Conservation (phyloP, 2,888 invertebrate species). For the Timandra comae region DNA sequence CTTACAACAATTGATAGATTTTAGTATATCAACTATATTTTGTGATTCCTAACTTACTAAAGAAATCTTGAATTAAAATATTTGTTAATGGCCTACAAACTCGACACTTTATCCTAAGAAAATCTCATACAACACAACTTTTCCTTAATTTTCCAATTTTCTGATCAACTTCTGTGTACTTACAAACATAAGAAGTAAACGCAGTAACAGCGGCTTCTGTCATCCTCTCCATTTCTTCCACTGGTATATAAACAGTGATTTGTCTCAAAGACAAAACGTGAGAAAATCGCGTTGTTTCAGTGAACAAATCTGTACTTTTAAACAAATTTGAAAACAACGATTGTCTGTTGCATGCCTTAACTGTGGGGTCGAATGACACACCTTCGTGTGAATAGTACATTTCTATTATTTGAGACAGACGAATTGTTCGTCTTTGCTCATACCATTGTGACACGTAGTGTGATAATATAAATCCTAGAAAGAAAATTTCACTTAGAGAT, state of each 20-base stretch:
- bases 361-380: slow-evolving; percentile 69
- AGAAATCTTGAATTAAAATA: background rate
- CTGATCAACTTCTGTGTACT: no score
- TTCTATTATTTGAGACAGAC: slow-evolving; percentile 79
- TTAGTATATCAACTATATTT: no score
- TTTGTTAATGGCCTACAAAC: background rate
- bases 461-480: slow-evolving; percentile 75
- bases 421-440: slow-evolving; percentile 62
- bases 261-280: slow-evolving; percentile 58
- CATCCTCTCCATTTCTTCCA: slow-evolving; percentile 63
- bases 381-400: slow-evolving; percentile 82
- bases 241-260: slow-evolving; percentile 58
- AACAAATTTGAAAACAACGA: slow-evolving; percentile 58
- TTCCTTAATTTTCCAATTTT: no score
- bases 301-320: slow-evolving; percentile 46
- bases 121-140: background rate
- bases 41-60: background rate
- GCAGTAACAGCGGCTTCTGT: slow-evolving; percentile 62
- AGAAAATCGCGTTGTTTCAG: slow-evolving; percentile 61
- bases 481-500: background rate
- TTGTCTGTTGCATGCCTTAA: slow-evolving; percentile 78
- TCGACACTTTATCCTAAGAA: background rate
- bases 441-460: slow-evolving; percentile 71
- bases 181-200: slow-evolving; percentile 72
- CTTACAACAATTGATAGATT: no score